These are phyloP conservation scores for Sesamia nonagrioides DNA, from an alignment of 1,140 invertebrate species.

Conservation along the genomic window DNA sequence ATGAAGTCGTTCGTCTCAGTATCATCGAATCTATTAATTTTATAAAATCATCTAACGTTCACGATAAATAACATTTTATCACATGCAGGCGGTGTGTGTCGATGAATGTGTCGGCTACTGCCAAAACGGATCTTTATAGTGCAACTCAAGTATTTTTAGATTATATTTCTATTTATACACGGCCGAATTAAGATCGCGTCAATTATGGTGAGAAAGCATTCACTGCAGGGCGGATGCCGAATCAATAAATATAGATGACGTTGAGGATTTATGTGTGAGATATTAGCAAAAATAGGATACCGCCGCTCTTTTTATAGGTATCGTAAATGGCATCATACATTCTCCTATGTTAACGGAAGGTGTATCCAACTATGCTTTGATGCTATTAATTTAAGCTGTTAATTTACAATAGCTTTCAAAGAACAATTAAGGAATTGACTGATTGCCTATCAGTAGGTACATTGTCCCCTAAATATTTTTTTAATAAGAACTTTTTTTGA, in stretches of 20 bases:
- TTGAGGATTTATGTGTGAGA: not conserved
- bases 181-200: slow-evolving; percentile 21
- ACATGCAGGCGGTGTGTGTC: not conserved
- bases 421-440: no score
- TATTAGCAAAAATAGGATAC: not conserved
- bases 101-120: not conserved
- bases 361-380: no score
- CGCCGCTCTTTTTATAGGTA: not conserved
- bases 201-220: slow-evolving; percentile 38
- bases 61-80: slow-evolving; percentile 35
- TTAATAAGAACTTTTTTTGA: no score
- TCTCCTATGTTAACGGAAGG: no score
- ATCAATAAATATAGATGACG: slow-evolving; percentile 22
- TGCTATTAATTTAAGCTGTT: no score
- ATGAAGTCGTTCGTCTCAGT: slow-evolving; percentile 9
- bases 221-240: not conserved
- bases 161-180: not conserved
- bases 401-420: no score
- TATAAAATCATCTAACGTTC: slow-evolving; percentile 1
- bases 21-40: slow-evolving; percentile 27
- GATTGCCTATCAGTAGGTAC: no score
- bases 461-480: no score
- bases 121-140: slow-evolving; percentile 30
- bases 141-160: slow-evolving; percentile 8
- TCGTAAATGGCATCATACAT: no score